These are phyloP conservation scores for Augochlorella aurata DNA, from an alignment of 2,888 invertebrate genomes.

Conservation along the genomic window DNA sequence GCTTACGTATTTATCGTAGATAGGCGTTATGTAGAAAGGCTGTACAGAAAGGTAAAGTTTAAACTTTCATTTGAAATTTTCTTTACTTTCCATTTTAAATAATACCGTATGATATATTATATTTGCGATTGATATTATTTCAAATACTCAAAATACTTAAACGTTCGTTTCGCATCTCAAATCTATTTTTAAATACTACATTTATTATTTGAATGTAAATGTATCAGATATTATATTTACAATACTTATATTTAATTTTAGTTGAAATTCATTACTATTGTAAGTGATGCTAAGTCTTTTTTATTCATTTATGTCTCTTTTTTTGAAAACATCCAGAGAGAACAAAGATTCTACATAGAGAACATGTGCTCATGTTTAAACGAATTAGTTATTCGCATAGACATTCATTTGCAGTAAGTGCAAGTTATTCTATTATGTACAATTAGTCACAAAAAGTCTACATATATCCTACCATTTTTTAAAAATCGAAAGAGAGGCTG, in stretches of 20 bases:
- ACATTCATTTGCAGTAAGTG: too few relatives aligned
- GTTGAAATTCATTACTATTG: not conserved
- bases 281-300: too few relatives aligned
- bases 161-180: not conserved
- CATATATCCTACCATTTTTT: too few relatives aligned
- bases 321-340: too few relatives aligned
- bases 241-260: not conserved
- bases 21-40: slow-evolving; percentile 76
- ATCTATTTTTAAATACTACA: not conserved
- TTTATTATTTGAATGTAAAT: not conserved
- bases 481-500: too few relatives aligned
- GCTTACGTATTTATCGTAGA: slow-evolving; percentile 79
- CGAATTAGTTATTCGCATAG: not conserved
- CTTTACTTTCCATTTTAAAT: not conserved
- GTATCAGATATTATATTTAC: not conserved
- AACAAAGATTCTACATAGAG: too few relatives aligned
- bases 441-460: too few relatives aligned
- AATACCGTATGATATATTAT: not conserved
- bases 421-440: too few relatives aligned
- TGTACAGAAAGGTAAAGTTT: slow-evolving; percentile 68
- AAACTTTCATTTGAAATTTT: not conserved
- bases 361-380: not conserved
- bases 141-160: not conserved
- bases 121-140: not conserved
- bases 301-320: too few relatives aligned